phyloP scores from a whole-genome alignment of 2,113 vertebrate species.

The Tachysurus vachellii region DNA sequence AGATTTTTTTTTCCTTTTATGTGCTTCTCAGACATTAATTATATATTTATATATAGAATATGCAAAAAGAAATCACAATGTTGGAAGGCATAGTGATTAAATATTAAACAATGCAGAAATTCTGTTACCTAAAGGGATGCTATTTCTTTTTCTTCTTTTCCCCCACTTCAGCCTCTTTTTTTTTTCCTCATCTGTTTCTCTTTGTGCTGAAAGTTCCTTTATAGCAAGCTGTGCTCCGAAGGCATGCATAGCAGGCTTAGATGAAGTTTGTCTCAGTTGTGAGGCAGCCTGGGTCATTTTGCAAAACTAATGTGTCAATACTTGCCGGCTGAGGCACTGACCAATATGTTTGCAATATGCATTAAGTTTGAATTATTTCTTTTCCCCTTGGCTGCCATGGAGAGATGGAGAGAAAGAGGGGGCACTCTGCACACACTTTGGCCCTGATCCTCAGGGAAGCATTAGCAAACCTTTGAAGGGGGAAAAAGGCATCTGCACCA shows the following conservation, averaged over 20 bases:
- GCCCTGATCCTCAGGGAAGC: constrained; percentile 55
- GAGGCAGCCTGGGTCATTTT: constrained; percentile 75
- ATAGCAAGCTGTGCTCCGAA: constrained; percentile 68
- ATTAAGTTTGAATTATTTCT: constrained; percentile 79
- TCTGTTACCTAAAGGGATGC: constrained; percentile 80
- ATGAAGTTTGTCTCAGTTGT: constrained; percentile 56
- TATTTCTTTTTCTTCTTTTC: constrained; percentile 67
- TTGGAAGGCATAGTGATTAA: constrained; percentile 78
- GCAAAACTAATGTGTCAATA: constrained; percentile 79
- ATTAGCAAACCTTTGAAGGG: constrained; percentile 66
- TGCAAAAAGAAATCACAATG: constrained; percentile 74
- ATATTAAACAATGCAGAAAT: constrained; percentile 82
- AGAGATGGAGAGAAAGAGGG: constrained; percentile 48
- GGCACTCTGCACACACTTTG: constrained; percentile 50
- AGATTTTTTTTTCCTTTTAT: constrained; percentile 73
- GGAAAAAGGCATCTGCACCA: constrained; percentile 59
- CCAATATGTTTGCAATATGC: constrained; percentile 76
- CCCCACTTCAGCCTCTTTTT: constrained; percentile 55
- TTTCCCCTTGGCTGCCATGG: constrained; percentile 67
- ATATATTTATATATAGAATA: constrained; percentile 80
- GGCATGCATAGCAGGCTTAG: constrained; percentile 63
- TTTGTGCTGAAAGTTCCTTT: constrained; percentile 68
- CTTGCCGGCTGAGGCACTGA: constrained; percentile 67
- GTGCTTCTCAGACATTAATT: constrained; percentile 77
- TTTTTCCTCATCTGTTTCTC: constrained; percentile 35